phyloP scores from a whole-genome alignment of 2,888 invertebrate genomes.

The Ethmia dodecea region DNA sequence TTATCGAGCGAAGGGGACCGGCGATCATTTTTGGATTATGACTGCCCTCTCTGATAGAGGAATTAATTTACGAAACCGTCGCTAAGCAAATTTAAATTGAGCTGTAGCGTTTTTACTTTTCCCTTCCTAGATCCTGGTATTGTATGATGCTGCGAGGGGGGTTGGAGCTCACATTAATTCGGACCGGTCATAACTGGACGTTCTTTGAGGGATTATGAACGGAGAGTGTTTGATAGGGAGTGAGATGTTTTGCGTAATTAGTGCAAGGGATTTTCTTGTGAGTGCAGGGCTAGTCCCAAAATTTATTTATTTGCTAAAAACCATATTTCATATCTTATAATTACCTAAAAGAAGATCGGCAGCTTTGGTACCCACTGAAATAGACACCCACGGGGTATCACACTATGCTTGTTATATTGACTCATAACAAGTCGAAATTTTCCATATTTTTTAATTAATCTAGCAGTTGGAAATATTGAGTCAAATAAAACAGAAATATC shows the following conservation, averaged over 20 bases:
- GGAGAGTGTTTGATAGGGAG: slow-evolving; percentile 48
- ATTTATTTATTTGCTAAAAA: too few species aligned
- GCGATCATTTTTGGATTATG: slow-evolving; percentile 74
- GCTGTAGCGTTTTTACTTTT: slow-evolving; percentile 30
- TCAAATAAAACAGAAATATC: too few species aligned
- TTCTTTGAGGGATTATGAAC: slow-evolving; percentile 69
- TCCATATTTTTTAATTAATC: too few species aligned
- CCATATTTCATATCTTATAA: too few species aligned
- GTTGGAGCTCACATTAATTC: slow-evolving; percentile 26
- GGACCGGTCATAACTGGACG: slow-evolving; percentile 56
- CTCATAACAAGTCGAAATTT: too few species aligned
- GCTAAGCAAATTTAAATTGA: slow-evolving; percentile 37
- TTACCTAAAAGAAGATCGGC: too few species aligned
- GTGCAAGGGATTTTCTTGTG: slow-evolving; percentile 47
- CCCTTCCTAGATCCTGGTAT: slow-evolving; percentile 6
- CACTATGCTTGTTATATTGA: too few species aligned
- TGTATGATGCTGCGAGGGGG: slow-evolving; percentile 21
- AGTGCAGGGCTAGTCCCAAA: slow-evolving; percentile 32
- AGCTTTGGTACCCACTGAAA: too few species aligned
- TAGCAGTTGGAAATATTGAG: too few species aligned
- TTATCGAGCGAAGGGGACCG: slow-evolving; percentile 58
- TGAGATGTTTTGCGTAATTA: slow-evolving; percentile 71
- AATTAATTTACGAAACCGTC: slow-evolving; percentile 65
- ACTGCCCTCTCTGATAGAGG: slow-evolving; percentile 62
- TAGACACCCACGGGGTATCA: too few species aligned